A percentile compares a stretch with the other conserved stretches of the same genome.
phyloP scores from a whole-genome alignment of 2,888 invertebrate species.

The Macrosiphum euphorbiae region DNA sequence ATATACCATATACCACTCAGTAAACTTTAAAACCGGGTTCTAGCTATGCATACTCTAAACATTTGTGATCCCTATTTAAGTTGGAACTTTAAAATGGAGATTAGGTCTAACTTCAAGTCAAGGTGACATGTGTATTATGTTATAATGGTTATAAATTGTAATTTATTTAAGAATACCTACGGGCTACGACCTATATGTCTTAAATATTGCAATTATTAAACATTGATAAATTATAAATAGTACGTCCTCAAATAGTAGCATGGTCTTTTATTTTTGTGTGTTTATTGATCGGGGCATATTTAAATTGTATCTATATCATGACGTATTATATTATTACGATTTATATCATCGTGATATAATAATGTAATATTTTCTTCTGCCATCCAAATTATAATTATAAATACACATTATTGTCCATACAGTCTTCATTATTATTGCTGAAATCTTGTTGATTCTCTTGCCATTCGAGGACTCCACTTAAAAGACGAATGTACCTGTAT shows the following conservation, averaged over 20 bases:
- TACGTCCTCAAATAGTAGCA: neutral
- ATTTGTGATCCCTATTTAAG: neutral
- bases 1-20: too few relatives aligned
- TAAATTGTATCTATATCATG: neutral
- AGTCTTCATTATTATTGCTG: conserved; percentile 71
- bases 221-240: neutral
- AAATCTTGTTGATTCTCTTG: conserved; percentile 75
- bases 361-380: conserved; percentile 5
- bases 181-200: neutral
- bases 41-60: neutral
- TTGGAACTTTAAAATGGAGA: neutral
- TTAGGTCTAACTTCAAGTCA: neutral
- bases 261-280: neutral
- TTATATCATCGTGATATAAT: neutral
- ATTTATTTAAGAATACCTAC: neutral
- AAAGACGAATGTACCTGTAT: conserved; percentile 85
- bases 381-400: neutral
- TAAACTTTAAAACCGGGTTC: neutral
- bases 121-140: neutral
- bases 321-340: neutral
- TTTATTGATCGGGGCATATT: neutral
- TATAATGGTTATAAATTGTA: neutral
- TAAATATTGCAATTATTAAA: neutral
- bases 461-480: conserved; percentile 91
- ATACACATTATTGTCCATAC: conserved; percentile 61